These are phyloP conservation scores for Cheumatopsyche charites DNA, from an alignment of 1,140 invertebrate genomes.

Conservation along the genomic window DNA sequence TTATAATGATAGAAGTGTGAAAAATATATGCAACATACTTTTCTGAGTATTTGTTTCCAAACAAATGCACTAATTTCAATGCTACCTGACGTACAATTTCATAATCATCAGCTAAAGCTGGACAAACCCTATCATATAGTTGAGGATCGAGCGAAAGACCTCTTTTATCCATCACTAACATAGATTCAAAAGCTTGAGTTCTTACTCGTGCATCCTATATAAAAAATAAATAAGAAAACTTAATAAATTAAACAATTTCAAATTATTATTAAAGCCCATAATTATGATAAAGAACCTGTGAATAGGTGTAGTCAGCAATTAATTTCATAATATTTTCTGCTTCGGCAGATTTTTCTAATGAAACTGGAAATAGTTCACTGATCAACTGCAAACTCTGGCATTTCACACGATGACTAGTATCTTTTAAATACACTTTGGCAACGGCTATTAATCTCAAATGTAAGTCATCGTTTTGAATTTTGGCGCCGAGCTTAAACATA, in stretches of 20 bases:
- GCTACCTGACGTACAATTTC: slow-evolving; percentile 89
- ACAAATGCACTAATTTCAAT: slow-evolving; percentile 82
- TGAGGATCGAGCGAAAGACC: slow-evolving; percentile 77
- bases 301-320: slow-evolving; percentile 79
- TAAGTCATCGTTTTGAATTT: slow-evolving; percentile 58
- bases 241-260: background rate
- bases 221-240: slow-evolving; percentile 2
- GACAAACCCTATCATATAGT: slow-evolving; percentile 82
- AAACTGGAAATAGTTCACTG: slow-evolving; percentile 65
- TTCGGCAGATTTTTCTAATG: slow-evolving; percentile 58
- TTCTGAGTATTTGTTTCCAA: slow-evolving; percentile 87
- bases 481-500: slow-evolving; percentile 68
- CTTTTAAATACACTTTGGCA: slow-evolving; percentile 71
- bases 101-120: slow-evolving; percentile 90
- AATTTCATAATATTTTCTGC: slow-evolving; percentile 68
- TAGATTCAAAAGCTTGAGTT: slow-evolving; percentile 83
- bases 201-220: slow-evolving; percentile 89
- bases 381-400: slow-evolving; percentile 79
- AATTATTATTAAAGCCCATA: background rate
- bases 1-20: background rate
- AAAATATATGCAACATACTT: slow-evolving; percentile 66
- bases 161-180: slow-evolving; percentile 81
- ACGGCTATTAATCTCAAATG: slow-evolving; percentile 62
- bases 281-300: slow-evolving; percentile 63
- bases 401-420: slow-evolving; percentile 78